phyloP scores from a whole-genome alignment of 1,140 invertebrate species.

The Diabrotica undecimpunctata region DNA sequence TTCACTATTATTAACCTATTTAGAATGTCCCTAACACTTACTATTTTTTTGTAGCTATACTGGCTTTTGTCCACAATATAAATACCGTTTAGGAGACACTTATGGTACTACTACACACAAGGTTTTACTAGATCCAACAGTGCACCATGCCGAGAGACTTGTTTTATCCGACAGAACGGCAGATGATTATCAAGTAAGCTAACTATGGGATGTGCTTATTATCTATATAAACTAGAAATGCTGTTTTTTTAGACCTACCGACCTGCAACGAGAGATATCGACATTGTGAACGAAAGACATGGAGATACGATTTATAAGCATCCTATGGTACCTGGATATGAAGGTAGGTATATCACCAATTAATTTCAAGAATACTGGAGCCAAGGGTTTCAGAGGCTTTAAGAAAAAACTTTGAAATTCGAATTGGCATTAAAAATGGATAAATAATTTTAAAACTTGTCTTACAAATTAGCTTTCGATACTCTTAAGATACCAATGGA shows the following conservation, averaged over 20 bases:
- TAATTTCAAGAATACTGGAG: no score
- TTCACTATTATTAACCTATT: constrained; percentile 5
- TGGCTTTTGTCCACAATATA: constrained; percentile 69
- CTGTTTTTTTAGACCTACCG: constrained; percentile 48
- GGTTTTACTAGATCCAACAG: constrained; percentile 65
- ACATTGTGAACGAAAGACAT: constrained; percentile 58
- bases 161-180: constrained; percentile 60
- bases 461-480: no score
- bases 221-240: neutral
- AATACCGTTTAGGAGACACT: constrained; percentile 65
- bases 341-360: constrained; percentile 52
- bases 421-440: no score
- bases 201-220: neutral
- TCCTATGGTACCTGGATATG: constrained; percentile 66
- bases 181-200: constrained; percentile 56
- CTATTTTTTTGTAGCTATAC: constrained; percentile 58
- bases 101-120: constrained; percentile 68
- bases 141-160: constrained; percentile 63
- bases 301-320: constrained; percentile 64
- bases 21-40: no score
- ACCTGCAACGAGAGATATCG: constrained; percentile 59
- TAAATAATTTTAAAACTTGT: no score
- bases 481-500: no score
- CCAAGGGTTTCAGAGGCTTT: no score
- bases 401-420: no score